These are phyloP conservation scores for Spea bombifrons DNA, from an alignment of 2,113 vertebrate genomes.

Conservation along the genomic window DNA sequence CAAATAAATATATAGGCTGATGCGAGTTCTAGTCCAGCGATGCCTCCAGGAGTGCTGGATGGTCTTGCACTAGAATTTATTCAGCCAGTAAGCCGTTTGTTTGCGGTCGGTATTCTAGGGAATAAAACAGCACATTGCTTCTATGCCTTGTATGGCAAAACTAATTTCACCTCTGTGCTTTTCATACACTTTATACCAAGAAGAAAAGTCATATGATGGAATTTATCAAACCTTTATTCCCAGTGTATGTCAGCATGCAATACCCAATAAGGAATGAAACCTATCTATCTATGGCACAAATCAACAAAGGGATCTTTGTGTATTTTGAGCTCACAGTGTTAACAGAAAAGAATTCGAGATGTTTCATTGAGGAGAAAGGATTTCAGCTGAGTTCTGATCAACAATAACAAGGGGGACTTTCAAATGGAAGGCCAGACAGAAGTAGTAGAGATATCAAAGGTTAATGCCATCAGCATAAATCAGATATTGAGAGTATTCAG, in stretches of 20 bases:
- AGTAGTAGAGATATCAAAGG: not conserved
- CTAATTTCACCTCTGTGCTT: constrained; percentile 35
- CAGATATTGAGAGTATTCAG: not conserved
- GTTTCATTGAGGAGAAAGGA: constrained; percentile 9
- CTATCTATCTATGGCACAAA: constrained; percentile 32
- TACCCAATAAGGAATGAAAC: constrained; percentile 30
- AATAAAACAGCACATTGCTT: not conserved
- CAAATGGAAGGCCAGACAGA: not conserved
- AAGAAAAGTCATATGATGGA: constrained; percentile 35
- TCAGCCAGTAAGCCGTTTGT: constrained; percentile 13
- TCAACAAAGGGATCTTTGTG: constrained; percentile 35
- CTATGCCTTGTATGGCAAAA: constrained; percentile 17
- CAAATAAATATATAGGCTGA: too few relatives aligned
- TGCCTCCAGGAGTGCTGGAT: too few relatives aligned
- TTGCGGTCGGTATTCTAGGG: constrained; percentile 16
- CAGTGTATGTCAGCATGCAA: constrained; percentile 37
- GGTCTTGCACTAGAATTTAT: constrained; percentile 9
- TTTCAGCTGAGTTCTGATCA: not conserved
- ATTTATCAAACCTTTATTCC: constrained; percentile 42
- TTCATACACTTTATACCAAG: constrained; percentile 21
- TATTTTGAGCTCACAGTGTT: constrained; percentile 9
- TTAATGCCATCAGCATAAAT: not conserved
- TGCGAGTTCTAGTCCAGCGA: too few relatives aligned
- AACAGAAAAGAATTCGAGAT: constrained; percentile 4
- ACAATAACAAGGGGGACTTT: not conserved